phyloP scores from a whole-genome alignment of 2,797 vertebrate species.

The Crax fasciolata region DNA sequence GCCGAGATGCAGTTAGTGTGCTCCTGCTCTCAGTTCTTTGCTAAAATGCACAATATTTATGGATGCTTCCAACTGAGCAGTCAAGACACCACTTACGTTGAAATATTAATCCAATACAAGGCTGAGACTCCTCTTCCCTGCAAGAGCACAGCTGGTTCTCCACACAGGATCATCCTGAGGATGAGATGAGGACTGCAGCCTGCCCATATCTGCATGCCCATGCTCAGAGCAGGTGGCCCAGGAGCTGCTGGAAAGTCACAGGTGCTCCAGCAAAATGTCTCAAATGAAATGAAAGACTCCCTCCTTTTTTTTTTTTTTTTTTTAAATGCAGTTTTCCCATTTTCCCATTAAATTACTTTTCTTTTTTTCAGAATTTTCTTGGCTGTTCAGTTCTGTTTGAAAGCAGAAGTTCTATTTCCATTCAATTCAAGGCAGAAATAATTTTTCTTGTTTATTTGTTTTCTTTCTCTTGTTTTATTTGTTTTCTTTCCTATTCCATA shows the following conservation, averaged over 20 bases:
- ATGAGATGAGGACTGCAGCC: neutral
- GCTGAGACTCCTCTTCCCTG: neutral
- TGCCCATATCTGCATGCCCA: neutral
- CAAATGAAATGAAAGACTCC: neutral
- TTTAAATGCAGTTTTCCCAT: neutral
- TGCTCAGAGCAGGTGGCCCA: accelerated
- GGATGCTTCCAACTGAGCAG: neutral
- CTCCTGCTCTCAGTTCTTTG: neutral
- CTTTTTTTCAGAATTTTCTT: neutral
- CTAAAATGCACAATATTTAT: neutral
- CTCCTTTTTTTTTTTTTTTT: neutral
- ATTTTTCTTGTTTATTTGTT: constrained; percentile 49
- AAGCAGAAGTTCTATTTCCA: neutral
- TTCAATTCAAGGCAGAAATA: constrained; percentile 18
- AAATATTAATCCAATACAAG: neutral
- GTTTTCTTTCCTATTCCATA: neutral
- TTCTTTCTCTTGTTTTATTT: neutral
- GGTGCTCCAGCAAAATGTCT: accelerated
- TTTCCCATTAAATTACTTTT: neutral
- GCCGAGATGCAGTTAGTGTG: neutral
- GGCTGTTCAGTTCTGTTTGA: neutral
- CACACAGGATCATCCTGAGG: accelerated
- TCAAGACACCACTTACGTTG: accelerated
- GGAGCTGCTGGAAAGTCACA: neutral
- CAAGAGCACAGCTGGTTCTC: neutral